phyloP scores from a whole-genome alignment of 2,888 invertebrate species.

The Eilema depressum region DNA sequence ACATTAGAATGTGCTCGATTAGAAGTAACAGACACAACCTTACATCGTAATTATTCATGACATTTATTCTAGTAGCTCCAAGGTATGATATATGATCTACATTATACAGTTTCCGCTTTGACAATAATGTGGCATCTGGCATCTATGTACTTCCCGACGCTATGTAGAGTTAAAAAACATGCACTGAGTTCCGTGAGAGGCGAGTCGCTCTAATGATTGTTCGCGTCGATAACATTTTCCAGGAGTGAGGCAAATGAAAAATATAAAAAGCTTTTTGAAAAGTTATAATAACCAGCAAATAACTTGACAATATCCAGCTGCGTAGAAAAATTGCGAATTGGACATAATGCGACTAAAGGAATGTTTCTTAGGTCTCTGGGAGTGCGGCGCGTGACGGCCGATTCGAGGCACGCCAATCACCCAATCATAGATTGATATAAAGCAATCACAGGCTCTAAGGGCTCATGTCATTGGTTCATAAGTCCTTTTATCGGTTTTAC shows the following conservation, averaged over 20 bases:
- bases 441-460: too few species aligned
- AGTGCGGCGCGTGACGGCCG: too few species aligned
- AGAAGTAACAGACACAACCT: background rate
- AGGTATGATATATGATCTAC: conserved; percentile 28
- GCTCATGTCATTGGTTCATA: too few species aligned
- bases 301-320: too few species aligned
- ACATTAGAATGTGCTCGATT: background rate
- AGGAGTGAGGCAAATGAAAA: conserved; percentile 10
- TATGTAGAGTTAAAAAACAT: conserved; percentile 44
- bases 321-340: too few species aligned
- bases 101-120: conserved; percentile 47
- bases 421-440: too few species aligned
- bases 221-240: conserved; percentile 41
- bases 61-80: background rate
- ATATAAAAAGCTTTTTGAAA: background rate
- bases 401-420: too few species aligned
- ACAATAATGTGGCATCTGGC: conserved; percentile 34
- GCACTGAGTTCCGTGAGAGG: conserved; percentile 50
- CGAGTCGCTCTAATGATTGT: conserved; percentile 43
- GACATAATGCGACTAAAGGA: too few species aligned
- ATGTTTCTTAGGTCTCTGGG: too few species aligned
- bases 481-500: too few species aligned
- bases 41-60: background rate
- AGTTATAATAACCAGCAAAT: too few species aligned
- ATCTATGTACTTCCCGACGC: conserved; percentile 36